Percentiles rank a stretch among this genome's conserved stretches.
Evolutionary conservation across 2,113 vertebrate species (phyloP).

Genomic region (Rhinopomastus cyanomelas): DNA sequence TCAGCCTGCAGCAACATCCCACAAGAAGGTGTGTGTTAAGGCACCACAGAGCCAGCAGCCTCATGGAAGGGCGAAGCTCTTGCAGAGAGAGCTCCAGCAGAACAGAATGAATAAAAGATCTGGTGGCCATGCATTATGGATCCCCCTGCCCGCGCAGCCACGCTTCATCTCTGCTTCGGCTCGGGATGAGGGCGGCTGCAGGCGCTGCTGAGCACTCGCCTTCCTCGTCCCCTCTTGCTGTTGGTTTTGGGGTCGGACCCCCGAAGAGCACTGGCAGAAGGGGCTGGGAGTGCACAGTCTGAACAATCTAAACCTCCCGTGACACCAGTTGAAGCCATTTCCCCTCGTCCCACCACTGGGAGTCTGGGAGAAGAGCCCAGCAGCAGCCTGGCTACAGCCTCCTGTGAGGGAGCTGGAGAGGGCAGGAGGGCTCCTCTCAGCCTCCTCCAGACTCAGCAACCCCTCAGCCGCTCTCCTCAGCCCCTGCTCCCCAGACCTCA

Average conservation of each 20-base stretch:
- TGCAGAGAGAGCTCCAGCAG: conserved; percentile 16
- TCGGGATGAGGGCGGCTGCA: not conserved
- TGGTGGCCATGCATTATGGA: conserved; percentile 51
- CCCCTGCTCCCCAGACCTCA: too few species aligned
- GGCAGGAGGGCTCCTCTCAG: too few species aligned
- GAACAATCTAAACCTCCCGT: not conserved
- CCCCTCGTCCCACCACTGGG: too few species aligned
- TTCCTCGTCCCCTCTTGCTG: not conserved
- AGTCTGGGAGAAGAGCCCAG: too few species aligned
- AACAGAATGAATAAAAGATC: conserved; percentile 51
- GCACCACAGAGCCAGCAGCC: not conserved
- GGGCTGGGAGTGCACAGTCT: not conserved
- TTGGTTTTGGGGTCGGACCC: not conserved
- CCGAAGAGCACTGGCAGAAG: not conserved
- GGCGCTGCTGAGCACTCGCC: not conserved
- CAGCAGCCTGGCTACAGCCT: too few species aligned
- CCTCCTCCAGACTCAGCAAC: too few species aligned
- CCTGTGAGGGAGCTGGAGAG: too few species aligned
- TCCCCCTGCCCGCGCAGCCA: conserved; percentile 32
- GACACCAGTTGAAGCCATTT: too few species aligned
- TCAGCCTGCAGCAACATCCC: not conserved
- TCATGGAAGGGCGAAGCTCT: conserved; percentile 16
- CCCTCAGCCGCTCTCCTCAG: too few species aligned
- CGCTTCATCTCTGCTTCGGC: conserved; percentile 23
- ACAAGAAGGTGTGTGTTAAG: too few species aligned